Conservation (phyloP, 2,113 vertebrate genomes). For the Marmota monax region DNA sequence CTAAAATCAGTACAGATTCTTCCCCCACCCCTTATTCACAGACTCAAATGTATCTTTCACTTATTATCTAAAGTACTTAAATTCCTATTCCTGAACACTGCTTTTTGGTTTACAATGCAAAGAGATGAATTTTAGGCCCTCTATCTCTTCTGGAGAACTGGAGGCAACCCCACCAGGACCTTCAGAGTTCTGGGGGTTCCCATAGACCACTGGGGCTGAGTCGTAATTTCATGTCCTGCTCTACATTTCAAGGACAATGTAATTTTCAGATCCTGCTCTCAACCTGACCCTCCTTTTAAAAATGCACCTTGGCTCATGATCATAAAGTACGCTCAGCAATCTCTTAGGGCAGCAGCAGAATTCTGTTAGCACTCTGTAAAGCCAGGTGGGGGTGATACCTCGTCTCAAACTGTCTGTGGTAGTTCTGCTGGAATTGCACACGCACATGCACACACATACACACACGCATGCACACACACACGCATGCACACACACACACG, state of each 20-base stretch:
- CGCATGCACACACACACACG: no score
- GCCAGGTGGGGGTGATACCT: slow-evolving; percentile 67
- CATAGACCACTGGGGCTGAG: slow-evolving; percentile 19
- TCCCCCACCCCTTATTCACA: background rate
- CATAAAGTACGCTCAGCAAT: background rate
- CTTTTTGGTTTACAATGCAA: background rate
- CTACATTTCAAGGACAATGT: slow-evolving; percentile 52
- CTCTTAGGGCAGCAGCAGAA: slow-evolving; percentile 78
- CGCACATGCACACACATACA: no score
- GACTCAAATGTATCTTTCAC: background rate
- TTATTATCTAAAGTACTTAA: background rate
- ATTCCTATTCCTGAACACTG: background rate
- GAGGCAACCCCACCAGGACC: background rate
- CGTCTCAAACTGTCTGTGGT: slow-evolving; percentile 58
- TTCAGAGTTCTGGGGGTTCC: background rate
- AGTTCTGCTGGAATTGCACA: slow-evolving; percentile 23
- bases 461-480: accelerated
- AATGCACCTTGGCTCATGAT: slow-evolving; percentile 52
- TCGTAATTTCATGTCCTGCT: background rate
- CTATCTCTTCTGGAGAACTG: background rate
- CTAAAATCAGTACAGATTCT: background rate
- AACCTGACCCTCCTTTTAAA: slow-evolving; percentile 16
- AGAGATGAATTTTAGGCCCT: background rate
- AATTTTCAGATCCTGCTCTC: slow-evolving; percentile 79
- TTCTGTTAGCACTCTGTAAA: slow-evolving; percentile 75